Evolutionary conservation across 1,140 invertebrate genomes (phyloP).

Genomic region (Microplitis mediator): DNA sequence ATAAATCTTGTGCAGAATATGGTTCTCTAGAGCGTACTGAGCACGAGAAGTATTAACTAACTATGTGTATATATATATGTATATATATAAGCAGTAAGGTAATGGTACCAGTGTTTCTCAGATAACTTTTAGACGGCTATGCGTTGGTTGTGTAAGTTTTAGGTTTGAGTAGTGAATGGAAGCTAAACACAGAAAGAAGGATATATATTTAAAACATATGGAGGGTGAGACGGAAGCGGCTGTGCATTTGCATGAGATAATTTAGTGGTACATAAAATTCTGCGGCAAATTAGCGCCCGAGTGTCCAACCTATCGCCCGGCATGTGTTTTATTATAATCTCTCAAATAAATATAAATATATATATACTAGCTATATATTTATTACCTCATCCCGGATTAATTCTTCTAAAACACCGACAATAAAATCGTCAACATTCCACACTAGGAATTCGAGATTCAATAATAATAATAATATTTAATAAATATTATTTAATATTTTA

Average conservation of each 20-base stretch:
- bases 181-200: neutral
- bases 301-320: conserved; percentile 34
- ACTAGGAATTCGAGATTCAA: no score
- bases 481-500: no score
- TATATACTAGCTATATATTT: neutral
- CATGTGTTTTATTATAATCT: conserved; percentile 27
- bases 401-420: conserved; percentile 9
- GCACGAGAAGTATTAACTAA: neutral
- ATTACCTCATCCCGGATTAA: neutral
- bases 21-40: conserved; percentile 11
- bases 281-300: conserved; percentile 53
- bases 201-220: neutral
- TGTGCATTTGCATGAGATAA: conserved; percentile 57
- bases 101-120: neutral
- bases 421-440: neutral
- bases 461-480: no score
- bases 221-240: conserved; percentile 40
- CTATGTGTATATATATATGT: no score
- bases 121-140: neutral
- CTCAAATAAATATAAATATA: neutral
- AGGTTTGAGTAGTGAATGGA: no score
- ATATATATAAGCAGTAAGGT: no score
- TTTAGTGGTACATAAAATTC: conserved; percentile 60
- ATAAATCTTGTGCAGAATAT: conserved; percentile 52
- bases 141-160: no score